Base-by-base conservation (phyloP, 2,888 invertebrate species). In the Drosophila dives region DNA sequence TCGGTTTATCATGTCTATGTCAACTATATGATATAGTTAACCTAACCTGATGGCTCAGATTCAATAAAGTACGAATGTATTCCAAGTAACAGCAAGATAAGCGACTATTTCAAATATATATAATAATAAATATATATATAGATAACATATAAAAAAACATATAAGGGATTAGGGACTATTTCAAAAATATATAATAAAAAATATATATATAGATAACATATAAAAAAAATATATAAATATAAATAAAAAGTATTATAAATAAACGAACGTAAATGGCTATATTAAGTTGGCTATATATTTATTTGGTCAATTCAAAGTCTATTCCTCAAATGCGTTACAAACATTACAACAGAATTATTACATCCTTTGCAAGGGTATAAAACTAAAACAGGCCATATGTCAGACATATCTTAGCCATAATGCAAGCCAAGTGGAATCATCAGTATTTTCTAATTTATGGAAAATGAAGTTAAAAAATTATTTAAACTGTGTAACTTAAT, bases 121-220 rank as follows among this genome's bases (percentile, higher is more conserved):
- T 26, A 26, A 23, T 23, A 23, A 23, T 2, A 26, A 26, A 26
- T 26, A 26, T 26, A 26, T 26, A 3, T 26, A 2, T 23, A 23
- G 23, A 23, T 23, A 23, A 23, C 26, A 26, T 26, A 26, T 26
- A 26, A 5, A 26, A 26, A 26, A 26, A 26, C n/a, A n/a, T n/a
- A n/a, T n/a, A n/a, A n/a, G n/a, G n/a, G 10, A 5, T n/a, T 5
- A 2, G 1, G 0, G 10, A n/a, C 11, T 10, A 40, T 11, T 40
- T 40, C 5, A n/a, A 42, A 42, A 6, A 17, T 26, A 26, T 26
- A 26, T 26, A 26, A 23, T 23, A 23, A 23, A 3, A 26, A 26
- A 26, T 26, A 26, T 26, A 26, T 26, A 3, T 26, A 2, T 23
- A 23, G 23, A 23, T 23, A 23, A 23, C 26, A 26, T 26, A 26